Conservation (phyloP, 2,888 invertebrate genomes). For the Endomychus coccineus region DNA sequence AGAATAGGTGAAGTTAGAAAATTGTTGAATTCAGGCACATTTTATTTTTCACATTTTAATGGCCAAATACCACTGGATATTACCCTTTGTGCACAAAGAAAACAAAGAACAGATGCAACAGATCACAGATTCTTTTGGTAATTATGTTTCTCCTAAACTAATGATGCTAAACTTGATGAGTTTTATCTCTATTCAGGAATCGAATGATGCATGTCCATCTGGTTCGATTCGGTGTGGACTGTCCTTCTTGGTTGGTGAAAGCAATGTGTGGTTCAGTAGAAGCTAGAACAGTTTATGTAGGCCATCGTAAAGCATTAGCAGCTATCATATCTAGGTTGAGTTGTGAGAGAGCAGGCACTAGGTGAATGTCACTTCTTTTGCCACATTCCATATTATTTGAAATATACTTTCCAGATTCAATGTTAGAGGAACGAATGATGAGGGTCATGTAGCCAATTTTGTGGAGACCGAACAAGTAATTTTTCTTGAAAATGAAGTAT, state of each 20-base stretch:
- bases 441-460: conserved; percentile 99
- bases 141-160: conserved; percentile 17
- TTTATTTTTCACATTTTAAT: conserved; percentile 83
- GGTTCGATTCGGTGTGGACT: conserved; percentile 84
- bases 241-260: conserved; percentile 85
- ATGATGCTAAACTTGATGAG: not conserved
- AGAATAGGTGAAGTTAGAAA: conserved; percentile 49
- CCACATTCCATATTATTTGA: not conserved
- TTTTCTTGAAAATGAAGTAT: conserved; percentile 81
- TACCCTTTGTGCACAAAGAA: conserved; percentile 88
- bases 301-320: conserved; percentile 86
- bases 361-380: conserved; percentile 41
- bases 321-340: conserved; percentile 94
- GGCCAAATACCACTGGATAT: conserved; percentile 63
- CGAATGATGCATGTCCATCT: conserved; percentile 91
- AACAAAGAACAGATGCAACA: conserved; percentile 68
- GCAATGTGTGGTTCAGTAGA: conserved; percentile 97
- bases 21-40: conserved; percentile 93
- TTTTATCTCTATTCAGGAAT: conserved; percentile 64
- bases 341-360: conserved; percentile 95
- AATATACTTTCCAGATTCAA: conserved; percentile 61
- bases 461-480: conserved; percentile 99
- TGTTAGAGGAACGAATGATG: conserved; percentile 97
- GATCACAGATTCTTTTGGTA: conserved; percentile 98
- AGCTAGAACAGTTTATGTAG: conserved; percentile 96